Percentiles rank a stretch among this genome's conserved stretches.
phyloP scores from a whole-genome alignment of 2,113 vertebrate genomes.

The Onychostoma macrolepis region DNA sequence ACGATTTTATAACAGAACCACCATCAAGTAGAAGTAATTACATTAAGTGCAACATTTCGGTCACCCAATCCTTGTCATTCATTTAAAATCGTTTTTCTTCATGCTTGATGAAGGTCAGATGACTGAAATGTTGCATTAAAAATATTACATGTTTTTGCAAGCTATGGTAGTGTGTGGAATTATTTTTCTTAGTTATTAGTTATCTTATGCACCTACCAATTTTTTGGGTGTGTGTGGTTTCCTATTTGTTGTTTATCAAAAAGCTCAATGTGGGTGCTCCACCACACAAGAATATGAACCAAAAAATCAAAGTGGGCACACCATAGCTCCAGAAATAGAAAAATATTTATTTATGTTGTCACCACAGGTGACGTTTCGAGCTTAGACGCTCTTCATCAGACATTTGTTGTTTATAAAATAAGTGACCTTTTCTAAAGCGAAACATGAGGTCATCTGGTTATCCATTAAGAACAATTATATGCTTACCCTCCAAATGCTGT shows the following conservation, averaged over 20 bases:
- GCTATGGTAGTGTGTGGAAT: not conserved
- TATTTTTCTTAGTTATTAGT: not conserved
- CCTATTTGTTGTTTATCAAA: not conserved
- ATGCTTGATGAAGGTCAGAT: not conserved
- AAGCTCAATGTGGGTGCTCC: no score
- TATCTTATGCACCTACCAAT: not conserved
- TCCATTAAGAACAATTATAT: conserved; percentile 2
- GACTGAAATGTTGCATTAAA: not conserved
- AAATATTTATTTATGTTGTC: no score
- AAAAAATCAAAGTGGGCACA: no score
- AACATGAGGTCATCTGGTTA: not conserved
- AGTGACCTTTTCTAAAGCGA: conserved; percentile 2
- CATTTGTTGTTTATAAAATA: not conserved
- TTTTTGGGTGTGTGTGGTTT: not conserved
- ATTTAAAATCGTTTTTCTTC: not conserved
- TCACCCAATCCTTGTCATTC: not conserved
- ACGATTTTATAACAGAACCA: not conserved
- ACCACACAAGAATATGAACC: no score
- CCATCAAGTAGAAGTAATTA: not conserved
- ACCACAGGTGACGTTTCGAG: no score
- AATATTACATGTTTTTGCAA: not conserved
- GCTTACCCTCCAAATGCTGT: not conserved
- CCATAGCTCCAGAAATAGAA: no score
- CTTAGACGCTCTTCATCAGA: no score
- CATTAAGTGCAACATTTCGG: not conserved